Conservation (phyloP, 2,888 invertebrate species). For the Drosophila histrio region DNA sequence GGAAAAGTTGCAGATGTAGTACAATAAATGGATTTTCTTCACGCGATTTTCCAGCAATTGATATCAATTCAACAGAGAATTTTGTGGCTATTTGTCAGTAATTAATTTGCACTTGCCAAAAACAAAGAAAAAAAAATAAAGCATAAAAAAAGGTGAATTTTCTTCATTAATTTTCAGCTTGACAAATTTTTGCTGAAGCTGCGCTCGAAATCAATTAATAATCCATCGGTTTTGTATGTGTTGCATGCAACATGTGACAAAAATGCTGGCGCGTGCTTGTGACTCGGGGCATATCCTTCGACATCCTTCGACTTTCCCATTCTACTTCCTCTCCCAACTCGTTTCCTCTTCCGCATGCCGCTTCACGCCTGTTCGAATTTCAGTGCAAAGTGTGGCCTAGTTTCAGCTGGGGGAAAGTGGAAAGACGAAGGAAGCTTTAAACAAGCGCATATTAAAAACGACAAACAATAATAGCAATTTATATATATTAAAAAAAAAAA, state of each 20-base stretch:
- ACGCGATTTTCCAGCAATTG: neutral
- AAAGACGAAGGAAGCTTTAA: neutral
- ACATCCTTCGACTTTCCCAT: neutral
- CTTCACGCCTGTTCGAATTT: conserved; percentile 48
- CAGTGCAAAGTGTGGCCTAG: conserved; percentile 42
- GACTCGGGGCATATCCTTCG: conserved; percentile 13
- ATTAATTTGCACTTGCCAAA: conserved; percentile 37
- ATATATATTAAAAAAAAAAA: conserved; percentile 4
- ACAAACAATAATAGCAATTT: neutral
- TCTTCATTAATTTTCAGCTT: conserved; percentile 59
- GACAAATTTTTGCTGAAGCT: conserved; percentile 3
- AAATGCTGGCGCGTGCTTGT: conserved; percentile 1
- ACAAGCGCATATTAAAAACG: neutral
- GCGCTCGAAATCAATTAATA: conserved; percentile 69
- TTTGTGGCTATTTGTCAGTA: conserved; percentile 53
- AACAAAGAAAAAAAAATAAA: neutral
- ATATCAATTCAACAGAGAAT: neutral
- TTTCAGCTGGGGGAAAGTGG: conserved; percentile 7
- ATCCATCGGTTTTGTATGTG: conserved; percentile 25
- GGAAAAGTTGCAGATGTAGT: neutral
- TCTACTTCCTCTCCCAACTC: neutral
- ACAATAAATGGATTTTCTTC: conserved; percentile 25
- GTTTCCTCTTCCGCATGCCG: conserved; percentile 25
- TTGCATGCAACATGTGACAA: conserved; percentile 67
- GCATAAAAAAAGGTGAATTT: conserved; percentile 7